Evolutionary conservation across 2,113 vertebrate species (phyloP), one percentile per base, ranked within the genome.

Genomic region (Apteryx mantelli): DNA sequence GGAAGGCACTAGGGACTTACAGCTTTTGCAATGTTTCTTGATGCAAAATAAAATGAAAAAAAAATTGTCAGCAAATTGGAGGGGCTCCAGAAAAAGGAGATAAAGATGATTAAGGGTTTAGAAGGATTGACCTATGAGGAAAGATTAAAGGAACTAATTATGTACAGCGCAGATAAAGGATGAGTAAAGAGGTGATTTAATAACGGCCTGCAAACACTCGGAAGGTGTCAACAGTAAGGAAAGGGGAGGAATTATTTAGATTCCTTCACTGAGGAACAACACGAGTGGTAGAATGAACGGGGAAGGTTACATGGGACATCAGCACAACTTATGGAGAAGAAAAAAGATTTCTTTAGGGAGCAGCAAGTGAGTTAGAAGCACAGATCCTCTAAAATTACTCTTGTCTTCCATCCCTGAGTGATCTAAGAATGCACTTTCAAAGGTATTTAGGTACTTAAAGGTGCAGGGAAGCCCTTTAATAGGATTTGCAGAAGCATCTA

Each of bases 111-210:
- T 95, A 97, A 97, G 78, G 86, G 94, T 96, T 97, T 94, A 96
- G 91, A 91, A 92, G 91, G 97, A 97, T 97, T 97, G 96, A 97
- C 97, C 97, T 97, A 96, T 40, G 94, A 96, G 90, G 95, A 97
- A 96, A 97, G 97, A 97, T 97, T 97, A 97, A 97, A 97, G 91
- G 94, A 97, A 97, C 97, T 97, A 97, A 97, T 97, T 97, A 97
- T 93, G 88, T 94, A 97, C 93, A 94, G 96, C 96, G 95, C 89
- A 96, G 95, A 97, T 97, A 97, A 97, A 97, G 96, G 81, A 96
- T 88, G 96, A 97, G 94, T 94, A 96, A 95, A 97, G 93, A 93
- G 91, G 95, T 97, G 96, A 97, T 97, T 97, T 97, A 97, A 97
- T 96, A 97, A 96, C 0, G 28, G 78, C 93, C 95, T 96, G 90